Base-by-base conservation (phyloP, 2,797 vertebrate genomes). In the Danio choprae region DNA sequence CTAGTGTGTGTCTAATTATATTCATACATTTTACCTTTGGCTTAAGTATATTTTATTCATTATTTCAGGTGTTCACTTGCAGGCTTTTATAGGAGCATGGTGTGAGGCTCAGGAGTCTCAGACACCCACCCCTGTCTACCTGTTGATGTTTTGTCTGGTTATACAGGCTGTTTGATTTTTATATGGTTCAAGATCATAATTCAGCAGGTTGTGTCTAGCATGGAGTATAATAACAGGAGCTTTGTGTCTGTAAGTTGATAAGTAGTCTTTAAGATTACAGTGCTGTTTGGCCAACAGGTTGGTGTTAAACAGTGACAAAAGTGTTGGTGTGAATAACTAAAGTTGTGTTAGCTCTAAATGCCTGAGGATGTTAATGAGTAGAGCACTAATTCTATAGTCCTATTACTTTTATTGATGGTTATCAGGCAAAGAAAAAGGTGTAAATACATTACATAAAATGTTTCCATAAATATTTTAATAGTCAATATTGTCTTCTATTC, bases 71-170 rank as follows among this genome's bases (percentile, higher is more conserved):
- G 58, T 72, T 58, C 41, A 58, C 53, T 56, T 62, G 22, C 58
- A 50, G 56, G 62, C 76, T 72, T 81, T 60, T 79, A 64, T 76
- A 73, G 73, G 62, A 64, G 40, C 43, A 48, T 59, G n/a, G 9
- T 67, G 69, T 86, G 77, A 29, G n/a, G 77, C 80, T 83, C 71
- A 68, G 60, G 38, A 59, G 79, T 77, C 76, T 81, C 81, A 84
- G 83, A 79, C 82, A 68, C 13, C 41, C 15, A 73, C 12, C 43
- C 15, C 81, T 77, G 78, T 84, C 68, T 79, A 87, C 81, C 84
- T 87, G 84, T 71, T 79, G 63, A 80, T 85, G 80, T 87, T 87
- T 87, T 85, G 86, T 87, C 86, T 87, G 74, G 62, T 72, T 63
- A 29, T 29, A 72, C 68, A 79, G 73, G 58, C 38, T 71, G 64